Base-by-base conservation (phyloP, 2,113 vertebrate genomes). In the Semnornis frantzii region DNA sequence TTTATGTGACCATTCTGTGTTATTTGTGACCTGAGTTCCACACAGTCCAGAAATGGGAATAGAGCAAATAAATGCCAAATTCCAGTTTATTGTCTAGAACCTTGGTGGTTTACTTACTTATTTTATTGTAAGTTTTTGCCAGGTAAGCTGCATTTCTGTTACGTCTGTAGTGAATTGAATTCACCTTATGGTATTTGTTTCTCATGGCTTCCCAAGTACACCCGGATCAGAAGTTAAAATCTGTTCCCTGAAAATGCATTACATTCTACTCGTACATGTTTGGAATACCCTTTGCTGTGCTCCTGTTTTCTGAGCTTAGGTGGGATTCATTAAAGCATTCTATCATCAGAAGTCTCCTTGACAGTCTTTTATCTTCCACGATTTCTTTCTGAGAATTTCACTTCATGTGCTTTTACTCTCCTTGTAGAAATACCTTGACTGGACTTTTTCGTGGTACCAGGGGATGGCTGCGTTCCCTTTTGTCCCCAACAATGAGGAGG, bases 381-480 rank as follows among this genome's bases (percentile, higher is more conserved):
- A 55, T 33, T 59, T 34, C 6, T 90, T 70, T 20, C 16, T 58
- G 59, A 80, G n/a, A 65, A 52, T 52, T 86, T 63, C 64, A 50
- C 42, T 68, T 39, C 37, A 9, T 33, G 5, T 88, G 34, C 17
- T 85, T 87, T 68, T 73, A 42, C 4, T 63, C 14, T 82, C 37
- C 27, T 82, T 80, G 9, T 52, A 99, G 99, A 98, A 99, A 70
- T 98, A 98, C 64, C 97, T 99, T 3, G 99, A 99, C 90, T 97
- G 83, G 85, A 98, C 98, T 39, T 99, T 99, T 95, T 98, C 98
- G 27, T 99, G 99, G 99, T 98, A 99, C 78, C 97, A 97, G 2
- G 99, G 99, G 20, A 96, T 98, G 84, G 95, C 97, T 58, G 71
- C 93, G 11, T 99, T 99, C 78, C 98, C 99, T 10, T 96, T 99